Evolutionary conservation across 2,888 invertebrate species (phyloP).

Genomic region (Xanthia icteritia): DNA sequence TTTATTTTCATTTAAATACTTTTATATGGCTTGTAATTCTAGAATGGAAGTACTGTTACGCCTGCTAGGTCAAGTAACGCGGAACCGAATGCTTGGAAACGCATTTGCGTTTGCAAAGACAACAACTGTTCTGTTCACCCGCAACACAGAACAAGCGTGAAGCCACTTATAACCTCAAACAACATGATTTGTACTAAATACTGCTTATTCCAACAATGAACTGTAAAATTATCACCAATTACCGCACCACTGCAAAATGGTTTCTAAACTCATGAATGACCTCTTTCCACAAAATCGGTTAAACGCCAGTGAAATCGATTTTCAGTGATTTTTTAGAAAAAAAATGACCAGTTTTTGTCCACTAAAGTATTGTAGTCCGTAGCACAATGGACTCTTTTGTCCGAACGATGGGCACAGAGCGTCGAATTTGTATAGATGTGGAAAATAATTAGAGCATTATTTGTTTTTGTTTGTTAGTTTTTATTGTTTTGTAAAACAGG

Average conservation of each 20-base stretch:
- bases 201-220: slow-evolving; percentile 51
- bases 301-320: slow-evolving; percentile 51
- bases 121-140: background rate
- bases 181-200: slow-evolving; percentile 17
- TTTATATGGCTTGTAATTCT: background rate
- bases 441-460: slow-evolving; percentile 46
- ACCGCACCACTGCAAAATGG: slow-evolving; percentile 43
- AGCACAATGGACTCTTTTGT: slow-evolving; percentile 49
- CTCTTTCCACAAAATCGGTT: slow-evolving; percentile 53
- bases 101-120: background rate
- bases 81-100: background rate
- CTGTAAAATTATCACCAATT: slow-evolving; percentile 65
- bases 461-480: slow-evolving; percentile 9
- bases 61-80: background rate
- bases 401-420: slow-evolving; percentile 34
- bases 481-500: slow-evolving; percentile 9
- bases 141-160: background rate
- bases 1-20: too few relatives aligned
- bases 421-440: slow-evolving; percentile 18
- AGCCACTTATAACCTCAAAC: slow-evolving; percentile 20
- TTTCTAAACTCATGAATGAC: slow-evolving; percentile 61
- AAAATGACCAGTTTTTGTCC: slow-evolving; percentile 29
- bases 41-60: background rate
- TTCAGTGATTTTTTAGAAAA: slow-evolving; percentile 39
- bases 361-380: slow-evolving; percentile 16